phyloP scores from a whole-genome alignment of 2,113 vertebrate genomes.

The Syngnathoides biaculeatus region DNA sequence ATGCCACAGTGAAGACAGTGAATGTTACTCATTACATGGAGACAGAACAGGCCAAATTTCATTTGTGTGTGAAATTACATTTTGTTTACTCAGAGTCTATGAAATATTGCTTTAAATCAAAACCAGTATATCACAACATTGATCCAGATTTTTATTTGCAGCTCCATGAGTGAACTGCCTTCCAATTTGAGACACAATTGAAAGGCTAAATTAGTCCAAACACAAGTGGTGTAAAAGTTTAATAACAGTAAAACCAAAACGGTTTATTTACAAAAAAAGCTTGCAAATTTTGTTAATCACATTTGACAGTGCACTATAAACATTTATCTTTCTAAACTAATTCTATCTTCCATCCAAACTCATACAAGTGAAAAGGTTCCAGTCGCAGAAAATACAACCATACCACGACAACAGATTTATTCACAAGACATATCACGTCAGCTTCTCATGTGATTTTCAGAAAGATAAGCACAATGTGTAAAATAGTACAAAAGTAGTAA shows the following conservation, averaged over 20 bases:
- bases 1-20: constrained; percentile 6
- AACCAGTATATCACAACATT: neutral
- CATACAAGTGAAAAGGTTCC: neutral
- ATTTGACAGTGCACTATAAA: neutral
- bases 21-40: too few species aligned
- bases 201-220: neutral
- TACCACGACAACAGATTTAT: neutral
- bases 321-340: neutral
- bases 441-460: neutral
- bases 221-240: neutral
- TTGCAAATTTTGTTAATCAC: neutral
- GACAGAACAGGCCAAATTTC: too few species aligned
- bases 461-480: neutral
- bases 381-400: neutral
- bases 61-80: too few species aligned
- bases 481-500: neutral
- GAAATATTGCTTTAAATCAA: neutral
- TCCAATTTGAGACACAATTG: neutral
- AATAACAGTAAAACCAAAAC: neutral
- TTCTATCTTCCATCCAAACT: neutral
- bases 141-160: neutral
- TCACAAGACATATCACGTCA: neutral
- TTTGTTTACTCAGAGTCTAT: too few species aligned
- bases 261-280: neutral
- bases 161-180: too few species aligned